Conservation (phyloP, 2,888 invertebrate genomes). For the Drosophila kokeensis region DNA sequence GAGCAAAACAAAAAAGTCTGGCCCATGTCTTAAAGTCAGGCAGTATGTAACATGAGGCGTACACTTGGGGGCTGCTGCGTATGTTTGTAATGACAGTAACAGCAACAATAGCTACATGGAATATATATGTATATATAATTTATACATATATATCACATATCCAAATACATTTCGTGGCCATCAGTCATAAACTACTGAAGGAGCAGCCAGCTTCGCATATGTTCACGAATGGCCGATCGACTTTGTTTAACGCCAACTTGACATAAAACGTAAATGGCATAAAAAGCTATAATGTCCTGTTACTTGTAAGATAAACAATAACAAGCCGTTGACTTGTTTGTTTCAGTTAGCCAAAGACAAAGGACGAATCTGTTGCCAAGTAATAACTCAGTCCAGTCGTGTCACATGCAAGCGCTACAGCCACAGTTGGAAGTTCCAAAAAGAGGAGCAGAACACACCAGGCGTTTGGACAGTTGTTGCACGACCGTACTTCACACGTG, state of each 20-base stretch:
- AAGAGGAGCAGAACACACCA: slow-evolving; percentile 44
- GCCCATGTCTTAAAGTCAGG: neutral
- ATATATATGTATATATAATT: neutral
- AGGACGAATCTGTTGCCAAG: slow-evolving; percentile 42
- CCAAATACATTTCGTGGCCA: slow-evolving; percentile 49
- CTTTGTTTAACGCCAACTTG: slow-evolving; percentile 57
- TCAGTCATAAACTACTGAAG: slow-evolving; percentile 74
- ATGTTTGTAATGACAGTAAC: slow-evolving; percentile 53
- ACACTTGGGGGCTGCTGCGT: slow-evolving; percentile 56
- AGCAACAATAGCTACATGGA: slow-evolving; percentile 28
- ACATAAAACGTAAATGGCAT: slow-evolving; percentile 78
- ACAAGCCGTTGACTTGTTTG: slow-evolving; percentile 60
- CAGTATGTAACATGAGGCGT: slow-evolving; percentile 42
- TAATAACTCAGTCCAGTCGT: slow-evolving; percentile 60
- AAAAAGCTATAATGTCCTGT: slow-evolving; percentile 76
- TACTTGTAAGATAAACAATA: slow-evolving; percentile 76
- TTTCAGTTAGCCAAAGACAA: slow-evolving; percentile 56
- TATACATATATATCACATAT: slow-evolving; percentile 60
- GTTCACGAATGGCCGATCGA: slow-evolving; percentile 42
- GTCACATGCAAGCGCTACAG: slow-evolving; percentile 62
- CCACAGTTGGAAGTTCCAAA: slow-evolving; percentile 3
- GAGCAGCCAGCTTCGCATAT: slow-evolving; percentile 39
- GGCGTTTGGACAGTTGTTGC: slow-evolving; percentile 50
- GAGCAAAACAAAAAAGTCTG: slow-evolving; percentile 18
- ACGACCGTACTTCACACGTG: slow-evolving; percentile 32